Conservation (phyloP, 1,140 invertebrate species). For the Thaumatotibia leucotreta region DNA sequence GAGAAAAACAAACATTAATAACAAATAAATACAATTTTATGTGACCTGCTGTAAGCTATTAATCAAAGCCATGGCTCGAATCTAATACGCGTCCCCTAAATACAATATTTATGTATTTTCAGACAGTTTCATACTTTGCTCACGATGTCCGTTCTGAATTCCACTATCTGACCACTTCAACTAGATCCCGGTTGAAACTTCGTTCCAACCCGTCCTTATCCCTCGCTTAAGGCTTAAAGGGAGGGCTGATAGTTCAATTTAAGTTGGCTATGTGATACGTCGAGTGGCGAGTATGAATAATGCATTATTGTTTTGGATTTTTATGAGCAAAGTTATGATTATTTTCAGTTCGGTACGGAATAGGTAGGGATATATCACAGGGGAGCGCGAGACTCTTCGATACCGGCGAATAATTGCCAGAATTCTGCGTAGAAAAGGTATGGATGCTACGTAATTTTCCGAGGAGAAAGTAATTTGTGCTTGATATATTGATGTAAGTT, state of each 20-base stretch:
- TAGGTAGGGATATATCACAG: slow-evolving; percentile 50
- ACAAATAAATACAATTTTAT: slow-evolving; percentile 13
- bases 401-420: slow-evolving; percentile 57
- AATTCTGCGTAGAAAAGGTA: slow-evolving; percentile 44
- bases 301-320: slow-evolving; percentile 77
- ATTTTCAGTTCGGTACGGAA: slow-evolving; percentile 69
- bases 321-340: slow-evolving; percentile 76
- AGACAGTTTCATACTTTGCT: slow-evolving; percentile 69
- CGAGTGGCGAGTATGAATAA: slow-evolving; percentile 71
- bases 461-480: slow-evolving; percentile 53
- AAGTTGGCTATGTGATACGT: slow-evolving; percentile 44
- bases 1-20: slow-evolving; percentile 5
- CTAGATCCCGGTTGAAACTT: slow-evolving; percentile 37
- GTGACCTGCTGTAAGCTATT: slow-evolving; percentile 11
- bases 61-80: slow-evolving; percentile 14
- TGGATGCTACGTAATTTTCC: slow-evolving; percentile 48
- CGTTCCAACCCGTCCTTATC: slow-evolving; percentile 25
- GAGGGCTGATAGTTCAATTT: slow-evolving; percentile 33
- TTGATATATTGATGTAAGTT: slow-evolving; percentile 26
- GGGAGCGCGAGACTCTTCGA: slow-evolving; percentile 44
- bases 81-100: slow-evolving; percentile 48
- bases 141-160: slow-evolving; percentile 50
- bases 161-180: slow-evolving; percentile 38
- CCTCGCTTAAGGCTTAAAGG: slow-evolving; percentile 27
- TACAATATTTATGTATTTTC: slow-evolving; percentile 74